These are phyloP conservation scores for Calidris pugnax DNA, from an alignment of 2,113 vertebrate genomes.

Conservation along the genomic window DNA sequence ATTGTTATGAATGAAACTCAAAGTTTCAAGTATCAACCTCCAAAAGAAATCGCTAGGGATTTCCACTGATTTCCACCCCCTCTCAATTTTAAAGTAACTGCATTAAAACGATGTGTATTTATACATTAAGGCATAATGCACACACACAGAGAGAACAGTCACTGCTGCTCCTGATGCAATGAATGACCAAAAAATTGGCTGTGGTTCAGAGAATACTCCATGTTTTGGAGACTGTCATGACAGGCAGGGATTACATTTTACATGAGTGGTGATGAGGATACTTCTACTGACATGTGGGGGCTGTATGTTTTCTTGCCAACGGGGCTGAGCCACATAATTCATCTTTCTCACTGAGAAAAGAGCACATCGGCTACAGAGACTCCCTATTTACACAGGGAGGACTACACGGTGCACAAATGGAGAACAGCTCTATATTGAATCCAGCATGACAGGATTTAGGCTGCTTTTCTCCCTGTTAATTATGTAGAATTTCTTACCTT, in stretches of 20 bases:
- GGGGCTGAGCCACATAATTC: conserved; percentile 42
- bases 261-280: conserved; percentile 56
- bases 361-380: neutral
- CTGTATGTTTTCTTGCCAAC: conserved; percentile 30
- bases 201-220: conserved; percentile 31
- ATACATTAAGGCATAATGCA: neutral
- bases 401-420: neutral
- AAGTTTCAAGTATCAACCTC: neutral
- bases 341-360: neutral
- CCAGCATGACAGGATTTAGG: neutral
- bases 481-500: neutral
- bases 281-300: conserved; percentile 44
- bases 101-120: neutral
- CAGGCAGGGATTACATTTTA: conserved; percentile 60
- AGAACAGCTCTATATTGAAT: neutral
- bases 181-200: neutral
- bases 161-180: neutral
- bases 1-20: neutral
- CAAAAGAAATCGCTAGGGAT: neutral
- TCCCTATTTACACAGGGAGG: neutral
- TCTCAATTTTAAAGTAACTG: neutral
- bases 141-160: neutral
- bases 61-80: neutral
- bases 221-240: conserved; percentile 55
- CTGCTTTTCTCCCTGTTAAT: neutral